Evolutionary conservation across 2,113 vertebrate genomes (phyloP), one percentile per base, ranked within the genome.

Genomic region (Arvicanthis niloticus): DNA sequence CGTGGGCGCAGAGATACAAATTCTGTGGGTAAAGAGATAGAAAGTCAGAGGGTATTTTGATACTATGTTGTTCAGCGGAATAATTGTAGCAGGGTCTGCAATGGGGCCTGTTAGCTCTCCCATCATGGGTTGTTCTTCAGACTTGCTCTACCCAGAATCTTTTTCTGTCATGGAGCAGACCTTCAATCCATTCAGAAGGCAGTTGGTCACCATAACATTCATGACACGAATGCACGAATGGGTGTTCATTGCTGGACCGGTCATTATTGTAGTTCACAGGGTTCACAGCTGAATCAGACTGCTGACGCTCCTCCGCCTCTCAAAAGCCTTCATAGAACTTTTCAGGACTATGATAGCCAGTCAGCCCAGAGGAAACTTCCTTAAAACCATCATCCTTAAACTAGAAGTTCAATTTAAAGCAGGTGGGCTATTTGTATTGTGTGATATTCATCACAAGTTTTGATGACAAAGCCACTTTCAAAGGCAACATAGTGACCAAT

Each of bases 401-500:
- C 56, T 65, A 21, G 34, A 94, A 85, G 34, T 76, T 94, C 62
- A 92, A 93, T 56, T 76, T 34, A 80, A 65, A 90, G 67, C 48
- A 4, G 17, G 21, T 19, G 17, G 26, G 10, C 51, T 88, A 77
- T 68, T 96, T 80, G 73, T 58, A 87, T 72, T 75, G 51, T 7
- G 48, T 19, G 7, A 0, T 15, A 12, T 80, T 75, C 21, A 72
- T 31, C 21, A 42, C 34, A 67, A 34, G 51, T 56, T 91, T 96
- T 93, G 34, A 91, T 81, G 68, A 56, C 48, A 93, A 90, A 85
- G 62, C 42, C 56, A 92, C 56, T 42, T 42, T 88, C 31, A 81
- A 94, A 53, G 53, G 17, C 48, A 96, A 19, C 7, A 12, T 60
- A 76, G 67, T 72, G 5, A 82, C 34, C 19, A 73, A 7, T 58